These are phyloP conservation scores for Platycnemis pennipes DNA, from an alignment of 2,888 invertebrate genomes.

Conservation along the genomic window DNA sequence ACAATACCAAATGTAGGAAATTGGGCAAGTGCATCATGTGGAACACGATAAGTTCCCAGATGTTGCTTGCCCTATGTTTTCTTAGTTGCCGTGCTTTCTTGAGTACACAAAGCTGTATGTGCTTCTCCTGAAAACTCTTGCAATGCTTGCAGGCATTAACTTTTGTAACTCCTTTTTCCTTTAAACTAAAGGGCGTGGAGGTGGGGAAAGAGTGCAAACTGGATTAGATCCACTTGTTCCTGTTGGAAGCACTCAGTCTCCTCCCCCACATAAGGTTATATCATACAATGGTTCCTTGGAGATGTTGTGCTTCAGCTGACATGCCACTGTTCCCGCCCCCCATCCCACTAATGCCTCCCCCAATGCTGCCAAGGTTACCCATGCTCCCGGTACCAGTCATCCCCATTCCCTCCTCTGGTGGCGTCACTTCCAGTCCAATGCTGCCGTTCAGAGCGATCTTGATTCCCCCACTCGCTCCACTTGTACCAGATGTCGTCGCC, in stretches of 20 bases:
- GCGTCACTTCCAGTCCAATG: conserved; percentile 89
- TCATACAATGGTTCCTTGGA: conserved; percentile 97
- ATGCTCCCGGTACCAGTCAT: conserved; percentile 81
- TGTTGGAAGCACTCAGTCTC: conserved; percentile 88
- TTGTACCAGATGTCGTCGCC: conserved; percentile 74
- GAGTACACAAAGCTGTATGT: neutral
- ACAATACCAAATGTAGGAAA: neutral
- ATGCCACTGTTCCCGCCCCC: conserved; percentile 79
- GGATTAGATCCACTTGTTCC: conserved; percentile 87
- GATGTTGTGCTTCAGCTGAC: conserved; percentile 84
- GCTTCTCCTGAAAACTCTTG: neutral
- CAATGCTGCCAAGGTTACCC: conserved; percentile 58
- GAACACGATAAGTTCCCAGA: neutral
- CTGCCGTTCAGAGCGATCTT: conserved; percentile 93
- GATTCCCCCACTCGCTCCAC: conserved; percentile 88
- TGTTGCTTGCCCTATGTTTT: neutral
- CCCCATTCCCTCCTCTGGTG: conserved; percentile 82
- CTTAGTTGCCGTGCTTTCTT: neutral
- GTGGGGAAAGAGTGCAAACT: conserved; percentile 58
- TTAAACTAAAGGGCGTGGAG: conserved; percentile 43
- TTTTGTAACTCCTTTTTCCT: conserved; percentile 2
- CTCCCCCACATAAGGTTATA: conserved; percentile 96
- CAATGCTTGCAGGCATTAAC: conserved; percentile 48
- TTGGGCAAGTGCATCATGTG: neutral
- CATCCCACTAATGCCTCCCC: conserved; percentile 76